A percentile compares a stretch with the other conserved stretches of the same genome.
Evolutionary conservation across 2,888 invertebrate genomes (phyloP).

Genomic region (Ichneumoninae sp.): DNA sequence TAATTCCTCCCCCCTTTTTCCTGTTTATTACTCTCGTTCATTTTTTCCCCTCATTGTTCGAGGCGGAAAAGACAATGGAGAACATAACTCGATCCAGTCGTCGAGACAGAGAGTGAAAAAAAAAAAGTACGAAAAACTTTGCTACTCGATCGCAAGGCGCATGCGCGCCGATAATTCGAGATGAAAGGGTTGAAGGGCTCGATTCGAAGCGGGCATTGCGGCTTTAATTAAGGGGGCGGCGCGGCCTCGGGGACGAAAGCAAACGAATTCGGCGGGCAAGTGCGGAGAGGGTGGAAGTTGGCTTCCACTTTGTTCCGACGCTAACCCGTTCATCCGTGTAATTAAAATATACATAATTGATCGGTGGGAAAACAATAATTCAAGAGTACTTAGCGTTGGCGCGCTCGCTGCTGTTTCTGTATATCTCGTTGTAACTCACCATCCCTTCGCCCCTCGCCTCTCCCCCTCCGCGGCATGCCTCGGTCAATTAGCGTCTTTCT

Average conservation of each 20-base stretch:
- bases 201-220: slow-evolving; percentile 32
- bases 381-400: slow-evolving; percentile 67
- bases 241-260: not conserved
- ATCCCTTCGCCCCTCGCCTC: slow-evolving; percentile 1
- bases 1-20: slow-evolving; percentile 2
- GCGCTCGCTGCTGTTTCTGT: slow-evolving; percentile 35
- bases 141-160: slow-evolving; percentile 48
- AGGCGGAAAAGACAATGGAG: not conserved
- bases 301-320: slow-evolving; percentile 38
- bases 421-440: not conserved
- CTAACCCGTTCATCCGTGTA: slow-evolving; percentile 63
- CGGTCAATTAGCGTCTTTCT: slow-evolving; percentile 73
- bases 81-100: not conserved
- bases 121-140: slow-evolving; percentile 34
- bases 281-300: not conserved
- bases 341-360: slow-evolving; percentile 70
- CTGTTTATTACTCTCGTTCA: slow-evolving; percentile 54
- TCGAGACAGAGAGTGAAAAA: slow-evolving; percentile 1
- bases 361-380: slow-evolving; percentile 71
- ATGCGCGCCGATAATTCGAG: slow-evolving; percentile 35
- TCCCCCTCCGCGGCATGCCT: slow-evolving; percentile 29
- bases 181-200: slow-evolving; percentile 28
- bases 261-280: slow-evolving; percentile 29
- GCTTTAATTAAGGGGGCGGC: slow-evolving; percentile 58
- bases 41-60: slow-evolving; percentile 54